Evolutionary conservation across 2,888 invertebrate genomes (phyloP).

Genomic region (Drosophila emarginata): DNA sequence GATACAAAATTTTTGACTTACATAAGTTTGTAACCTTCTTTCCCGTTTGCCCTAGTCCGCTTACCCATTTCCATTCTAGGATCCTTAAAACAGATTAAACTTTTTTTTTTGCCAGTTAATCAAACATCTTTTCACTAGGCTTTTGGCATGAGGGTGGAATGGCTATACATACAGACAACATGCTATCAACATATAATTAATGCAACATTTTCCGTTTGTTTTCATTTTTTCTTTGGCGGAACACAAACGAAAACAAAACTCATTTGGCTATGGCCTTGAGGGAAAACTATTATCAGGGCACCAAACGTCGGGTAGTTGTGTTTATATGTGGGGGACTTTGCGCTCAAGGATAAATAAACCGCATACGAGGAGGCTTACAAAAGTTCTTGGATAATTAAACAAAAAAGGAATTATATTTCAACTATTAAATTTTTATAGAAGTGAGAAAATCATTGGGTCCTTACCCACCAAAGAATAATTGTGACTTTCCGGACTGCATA

Average conservation of each 20-base stretch:
- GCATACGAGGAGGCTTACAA: not conserved
- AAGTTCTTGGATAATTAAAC: not conserved
- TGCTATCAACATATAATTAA: constrained; percentile 52
- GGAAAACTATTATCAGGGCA: constrained; percentile 39
- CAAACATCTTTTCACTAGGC: constrained; percentile 9
- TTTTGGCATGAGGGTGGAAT: no score
- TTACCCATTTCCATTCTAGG: not conserved
- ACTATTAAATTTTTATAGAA: no score
- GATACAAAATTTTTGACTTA: no score
- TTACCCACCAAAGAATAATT: no score
- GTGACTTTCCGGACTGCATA: no score
- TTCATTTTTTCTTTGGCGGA: constrained; percentile 18
- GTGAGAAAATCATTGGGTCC: no score
- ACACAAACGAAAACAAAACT: constrained; percentile 52
- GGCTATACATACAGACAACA: constrained; percentile 16
- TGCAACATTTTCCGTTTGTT: constrained; percentile 43
- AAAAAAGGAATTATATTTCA: not conserved
- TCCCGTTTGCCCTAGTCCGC: not conserved
- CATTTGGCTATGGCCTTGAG: constrained; percentile 55
- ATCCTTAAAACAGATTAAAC: not conserved
- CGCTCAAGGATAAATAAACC: constrained; percentile 4
- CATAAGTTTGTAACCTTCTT: no score
- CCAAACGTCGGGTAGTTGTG: constrained; percentile 23
- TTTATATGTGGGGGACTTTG: not conserved
- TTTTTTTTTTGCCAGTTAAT: constrained; percentile 19